A percentile compares a stretch with the other conserved stretches of the same genome.
Evolutionary conservation across 2,888 invertebrate species (phyloP).

Genomic region (Cosmia trapezina): DNA sequence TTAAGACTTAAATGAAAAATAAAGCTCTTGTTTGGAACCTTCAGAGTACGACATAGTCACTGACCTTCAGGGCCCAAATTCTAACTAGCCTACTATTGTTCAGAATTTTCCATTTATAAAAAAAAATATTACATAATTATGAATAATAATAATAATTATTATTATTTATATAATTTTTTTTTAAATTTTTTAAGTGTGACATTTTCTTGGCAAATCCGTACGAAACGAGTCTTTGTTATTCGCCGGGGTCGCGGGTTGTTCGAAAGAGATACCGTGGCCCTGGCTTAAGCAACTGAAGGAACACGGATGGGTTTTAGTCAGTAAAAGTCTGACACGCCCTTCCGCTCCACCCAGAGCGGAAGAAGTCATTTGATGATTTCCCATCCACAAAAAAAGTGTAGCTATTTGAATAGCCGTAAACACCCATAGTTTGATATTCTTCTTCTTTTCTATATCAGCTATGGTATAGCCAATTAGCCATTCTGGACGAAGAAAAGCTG

Average conservation of each 20-base stretch:
- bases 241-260: too few species aligned
- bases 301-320: too few species aligned
- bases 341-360: too few species aligned
- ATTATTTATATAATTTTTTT: too few species aligned
- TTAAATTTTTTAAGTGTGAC: neutral
- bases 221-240: neutral
- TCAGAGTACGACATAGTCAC: neutral
- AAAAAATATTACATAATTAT: too few species aligned
- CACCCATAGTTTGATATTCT: neutral
- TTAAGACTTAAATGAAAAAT: slow-evolving; percentile 10
- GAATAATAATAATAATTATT: too few species aligned
- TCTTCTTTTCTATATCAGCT: too few species aligned
- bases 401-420: neutral
- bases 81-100: neutral
- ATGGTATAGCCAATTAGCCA: neutral
- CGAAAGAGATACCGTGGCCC: too few species aligned
- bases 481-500: neutral
- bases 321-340: too few species aligned
- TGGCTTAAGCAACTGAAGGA: too few species aligned
- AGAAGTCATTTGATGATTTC: too few species aligned
- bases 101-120: slow-evolving; percentile 7
- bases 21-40: neutral
- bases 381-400: too few species aligned
- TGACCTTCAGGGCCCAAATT: slow-evolving; percentile 1
- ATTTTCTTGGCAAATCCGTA: neutral